phyloP scores from a whole-genome alignment of 1,140 invertebrate species.

The Latrodectus geometricus region DNA sequence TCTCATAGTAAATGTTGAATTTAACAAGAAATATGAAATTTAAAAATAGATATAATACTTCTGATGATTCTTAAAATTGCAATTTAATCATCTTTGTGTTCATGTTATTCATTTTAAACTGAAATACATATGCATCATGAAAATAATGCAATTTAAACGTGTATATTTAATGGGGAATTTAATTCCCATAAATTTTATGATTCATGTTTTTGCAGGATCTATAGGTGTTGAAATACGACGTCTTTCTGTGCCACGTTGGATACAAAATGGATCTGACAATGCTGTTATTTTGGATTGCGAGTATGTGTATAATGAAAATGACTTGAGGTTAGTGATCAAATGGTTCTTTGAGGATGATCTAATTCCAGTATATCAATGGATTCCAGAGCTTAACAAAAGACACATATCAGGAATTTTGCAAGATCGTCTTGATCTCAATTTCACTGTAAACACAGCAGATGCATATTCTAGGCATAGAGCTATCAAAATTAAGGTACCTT shows the following conservation, averaged over 20 bases:
- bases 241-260: conserved; percentile 77
- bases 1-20: no score
- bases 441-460: conserved; percentile 73
- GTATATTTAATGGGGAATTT: no score
- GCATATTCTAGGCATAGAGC: conserved; percentile 79
- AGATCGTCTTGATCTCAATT: conserved; percentile 78
- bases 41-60: no score
- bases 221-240: conserved; percentile 75
- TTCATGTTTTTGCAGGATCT: neutral
- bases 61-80: no score
- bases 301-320: conserved; percentile 75
- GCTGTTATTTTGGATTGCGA: conserved; percentile 82
- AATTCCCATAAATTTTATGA: no score
- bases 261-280: conserved; percentile 76
- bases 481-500: conserved; percentile 79
- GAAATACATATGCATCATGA: no score
- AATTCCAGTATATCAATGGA: conserved; percentile 83
- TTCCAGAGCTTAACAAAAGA: conserved; percentile 74
- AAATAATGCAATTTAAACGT: no score
- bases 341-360: conserved; percentile 81
- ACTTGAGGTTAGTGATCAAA: conserved; percentile 77
- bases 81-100: no score
- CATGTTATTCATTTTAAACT: no score
- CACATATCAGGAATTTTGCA: conserved; percentile 75
- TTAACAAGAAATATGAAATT: no score